Evolutionary conservation across 2,797 vertebrate species (phyloP), one percentile per base, ranked within the genome.

Genomic region (Thalassophryne amazonica): DNA sequence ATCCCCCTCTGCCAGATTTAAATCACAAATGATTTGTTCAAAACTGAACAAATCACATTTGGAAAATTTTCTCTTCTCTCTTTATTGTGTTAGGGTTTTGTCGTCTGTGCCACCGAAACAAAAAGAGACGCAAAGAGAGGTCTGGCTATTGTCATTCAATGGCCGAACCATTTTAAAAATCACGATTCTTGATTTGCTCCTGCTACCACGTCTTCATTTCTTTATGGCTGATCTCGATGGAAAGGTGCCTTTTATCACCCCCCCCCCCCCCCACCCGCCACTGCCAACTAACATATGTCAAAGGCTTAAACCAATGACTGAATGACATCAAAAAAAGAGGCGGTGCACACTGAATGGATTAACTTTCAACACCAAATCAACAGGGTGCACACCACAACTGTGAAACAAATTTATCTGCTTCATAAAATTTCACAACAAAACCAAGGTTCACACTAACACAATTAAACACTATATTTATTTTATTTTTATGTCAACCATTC

Each of bases 61-160:
- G 73, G 78, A 73, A 40, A n/a, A 76, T 84, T 79, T 76, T 75
- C 58, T 75, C 51, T 39, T 38, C 2, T 41, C 18, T 46, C 65
- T 68, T 77, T 78, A 66, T 80, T 76, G 40, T 65, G 52, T 67
- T 85, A 69, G 70, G n/a, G 57, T 76, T 66, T 80, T 70, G 36
- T 52, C 62, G 56, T 48, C 63, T 61, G 57, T 46, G 36, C 72
- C 61, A 72, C 42, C 66, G 72, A 81, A 74, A 69, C 70, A 67
- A 58, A 63, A 37, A 45, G 61, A 69, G 72, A 67, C 53, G 37
- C 43, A 63, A 53, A 60, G 60, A 45, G 63, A n/a, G 28, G 88
- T 73, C 92, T 94, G 93, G 52, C 57, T 70, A 88, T 90, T 87
- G 73, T 94, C 94, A 93, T 89, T 92, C 91, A 91, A 85, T 90